These are phyloP conservation scores for Rhagium mordax DNA, from an alignment of 2,888 invertebrate genomes.

Conservation along the genomic window DNA sequence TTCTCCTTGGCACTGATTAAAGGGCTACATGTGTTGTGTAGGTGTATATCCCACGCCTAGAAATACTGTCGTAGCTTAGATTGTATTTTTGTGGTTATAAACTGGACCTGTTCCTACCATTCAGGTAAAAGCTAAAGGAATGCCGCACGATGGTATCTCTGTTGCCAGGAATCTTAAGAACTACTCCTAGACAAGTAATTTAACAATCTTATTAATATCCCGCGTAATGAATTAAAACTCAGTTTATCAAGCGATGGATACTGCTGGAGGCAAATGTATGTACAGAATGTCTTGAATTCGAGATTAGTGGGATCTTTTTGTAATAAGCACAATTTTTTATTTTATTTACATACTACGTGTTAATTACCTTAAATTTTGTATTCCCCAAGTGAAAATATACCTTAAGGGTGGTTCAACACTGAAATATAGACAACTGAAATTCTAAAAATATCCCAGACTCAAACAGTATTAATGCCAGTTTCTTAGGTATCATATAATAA, in stretches of 20 bases:
- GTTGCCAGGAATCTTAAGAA: slow-evolving; percentile 21
- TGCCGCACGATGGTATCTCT: slow-evolving; percentile 26
- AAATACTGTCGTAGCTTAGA: slow-evolving; percentile 13
- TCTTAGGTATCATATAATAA: too few relatives aligned
- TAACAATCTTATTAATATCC: slow-evolving; percentile 19
- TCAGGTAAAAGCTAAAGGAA: slow-evolving; percentile 28
- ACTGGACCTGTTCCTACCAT: slow-evolving; percentile 1
- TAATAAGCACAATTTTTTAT: too few relatives aligned
- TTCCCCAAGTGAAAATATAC: too few relatives aligned
- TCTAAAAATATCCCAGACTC: too few relatives aligned
- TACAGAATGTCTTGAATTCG: not conserved
- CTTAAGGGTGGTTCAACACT: too few relatives aligned
- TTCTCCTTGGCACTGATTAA: not conserved
- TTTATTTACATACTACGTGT: too few relatives aligned
- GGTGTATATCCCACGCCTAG: slow-evolving; percentile 10
- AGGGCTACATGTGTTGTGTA: not conserved
- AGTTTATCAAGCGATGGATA: not conserved
- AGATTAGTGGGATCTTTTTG: too few relatives aligned
- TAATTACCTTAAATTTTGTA: too few relatives aligned
- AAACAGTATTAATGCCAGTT: too few relatives aligned
- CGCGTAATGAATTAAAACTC: slow-evolving; percentile 1
- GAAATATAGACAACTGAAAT: too few relatives aligned
- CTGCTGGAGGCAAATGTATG: not conserved
- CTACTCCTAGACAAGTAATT: slow-evolving; percentile 12
- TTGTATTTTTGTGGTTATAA: slow-evolving; percentile 16